These are phyloP conservation scores for Catamblyrhynchus diadema DNA, from an alignment of 2,797 vertebrate species.

Conservation along the genomic window DNA sequence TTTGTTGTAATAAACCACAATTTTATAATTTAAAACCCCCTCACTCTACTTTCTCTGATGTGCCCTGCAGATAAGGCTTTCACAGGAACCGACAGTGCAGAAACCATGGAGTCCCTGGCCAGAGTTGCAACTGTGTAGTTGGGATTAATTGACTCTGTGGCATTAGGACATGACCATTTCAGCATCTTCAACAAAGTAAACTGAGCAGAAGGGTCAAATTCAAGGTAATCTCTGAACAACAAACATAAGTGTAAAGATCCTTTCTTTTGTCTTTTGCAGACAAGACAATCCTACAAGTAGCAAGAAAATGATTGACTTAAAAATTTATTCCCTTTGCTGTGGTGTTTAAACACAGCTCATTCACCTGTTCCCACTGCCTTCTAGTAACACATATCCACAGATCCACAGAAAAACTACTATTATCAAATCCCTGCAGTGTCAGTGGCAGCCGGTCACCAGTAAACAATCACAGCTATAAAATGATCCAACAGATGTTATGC, in stretches of 20 bases:
- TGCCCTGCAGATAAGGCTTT: not conserved
- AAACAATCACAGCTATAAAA: slow-evolving; percentile 69
- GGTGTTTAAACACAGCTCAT: not conserved
- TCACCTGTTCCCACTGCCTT: not conserved
- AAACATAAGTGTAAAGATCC: not conserved
- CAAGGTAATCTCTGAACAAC: slow-evolving; percentile 18
- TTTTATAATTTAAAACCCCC: not conserved
- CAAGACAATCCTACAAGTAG: not conserved
- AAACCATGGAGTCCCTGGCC: not conserved
- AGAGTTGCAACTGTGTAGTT: not conserved
- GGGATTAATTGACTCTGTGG: not conserved
- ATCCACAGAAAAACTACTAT: slow-evolving; percentile 22
- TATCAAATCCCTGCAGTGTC: slow-evolving; percentile 7
- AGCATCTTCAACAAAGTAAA: not conserved
- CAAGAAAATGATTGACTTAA: not conserved
- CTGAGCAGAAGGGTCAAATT: slow-evolving; percentile 47
- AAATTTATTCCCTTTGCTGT: not conserved
- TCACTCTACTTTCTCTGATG: slow-evolving; percentile 4
- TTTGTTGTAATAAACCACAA: not conserved
- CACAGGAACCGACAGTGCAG: not conserved
- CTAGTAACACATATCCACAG: not conserved
- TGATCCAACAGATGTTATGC: slow-evolving; percentile 69
- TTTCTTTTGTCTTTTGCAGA: slow-evolving; percentile 14
- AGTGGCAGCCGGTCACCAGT: slow-evolving; percentile 53
- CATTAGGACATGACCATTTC: not conserved